Conservation (phyloP, 2,888 invertebrate genomes). For the Drosophila demipolita region DNA sequence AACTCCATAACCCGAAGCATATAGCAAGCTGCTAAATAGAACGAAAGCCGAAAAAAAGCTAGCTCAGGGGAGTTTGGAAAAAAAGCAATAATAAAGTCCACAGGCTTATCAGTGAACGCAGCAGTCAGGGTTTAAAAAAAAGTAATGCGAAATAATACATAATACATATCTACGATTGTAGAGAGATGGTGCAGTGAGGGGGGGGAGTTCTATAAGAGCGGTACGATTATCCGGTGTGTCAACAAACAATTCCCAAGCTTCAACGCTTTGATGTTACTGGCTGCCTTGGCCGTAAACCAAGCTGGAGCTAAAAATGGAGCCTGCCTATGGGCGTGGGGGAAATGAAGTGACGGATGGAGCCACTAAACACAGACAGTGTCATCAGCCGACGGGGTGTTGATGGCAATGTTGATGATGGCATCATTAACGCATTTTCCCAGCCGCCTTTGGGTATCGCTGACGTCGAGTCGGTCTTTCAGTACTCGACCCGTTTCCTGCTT, state of each 20-base stretch:
- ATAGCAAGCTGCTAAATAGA: constrained; percentile 40
- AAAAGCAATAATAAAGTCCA: constrained; percentile 73
- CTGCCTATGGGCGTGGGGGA: constrained; percentile 4
- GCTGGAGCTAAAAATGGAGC: constrained; percentile 32
- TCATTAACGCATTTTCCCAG: constrained; percentile 78
- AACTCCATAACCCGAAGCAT: constrained; percentile 47
- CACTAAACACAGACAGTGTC: constrained; percentile 79
- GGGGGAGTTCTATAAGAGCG: constrained; percentile 34
- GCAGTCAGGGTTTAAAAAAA: constrained; percentile 61
- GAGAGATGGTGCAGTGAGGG: constrained; percentile 7
- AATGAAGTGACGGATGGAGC: constrained; percentile 48
- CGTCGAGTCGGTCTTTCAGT: constrained; percentile 35
- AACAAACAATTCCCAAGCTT: constrained; percentile 84
- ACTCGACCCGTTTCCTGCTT: constrained; percentile 74
- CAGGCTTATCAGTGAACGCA: constrained; percentile 74
- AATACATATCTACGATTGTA: constrained; percentile 20
- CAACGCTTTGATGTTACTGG: constrained; percentile 81
- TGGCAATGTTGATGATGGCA: constrained; percentile 71
- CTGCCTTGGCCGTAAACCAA: constrained; percentile 25
- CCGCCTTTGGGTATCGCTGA: constrained; percentile 63
- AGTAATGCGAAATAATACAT: constrained; percentile 32
- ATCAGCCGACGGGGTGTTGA: constrained; percentile 64
- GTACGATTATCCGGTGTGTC: constrained; percentile 81
- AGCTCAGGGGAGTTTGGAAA: constrained; percentile 37
- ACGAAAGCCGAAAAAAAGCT: constrained; percentile 28